Conservation (phyloP, 1,140 invertebrate species). For the Probaryconus sp. region DNA sequence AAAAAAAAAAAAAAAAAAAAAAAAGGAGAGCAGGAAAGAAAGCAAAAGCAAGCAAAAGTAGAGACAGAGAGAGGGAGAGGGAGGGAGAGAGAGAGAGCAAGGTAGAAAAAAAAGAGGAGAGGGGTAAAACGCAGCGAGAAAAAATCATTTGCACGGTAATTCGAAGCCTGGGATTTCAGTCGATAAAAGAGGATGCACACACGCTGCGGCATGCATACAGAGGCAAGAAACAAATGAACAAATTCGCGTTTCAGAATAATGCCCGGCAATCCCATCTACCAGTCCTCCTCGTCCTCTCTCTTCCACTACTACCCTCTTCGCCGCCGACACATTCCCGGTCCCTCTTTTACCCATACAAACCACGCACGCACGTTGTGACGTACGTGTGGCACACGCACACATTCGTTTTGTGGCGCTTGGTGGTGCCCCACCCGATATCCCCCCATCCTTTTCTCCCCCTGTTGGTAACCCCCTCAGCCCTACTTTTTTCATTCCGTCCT, state of each 20-base stretch:
- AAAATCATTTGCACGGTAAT: conserved; percentile 80
- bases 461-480: conserved; percentile 73
- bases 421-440: conserved; percentile 61
- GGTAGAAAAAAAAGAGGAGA: no score
- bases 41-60: conserved; percentile 64
- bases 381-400: conserved; percentile 45
- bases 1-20: no score
- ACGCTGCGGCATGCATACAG: conserved; percentile 75
- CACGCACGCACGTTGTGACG: conserved; percentile 62
- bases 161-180: conserved; percentile 79
- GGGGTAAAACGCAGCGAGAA: conserved; percentile 70
- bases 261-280: conserved; percentile 78
- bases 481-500: conserved; percentile 79
- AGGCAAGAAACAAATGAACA: conserved; percentile 79
- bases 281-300: conserved; percentile 58
- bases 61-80: conserved; percentile 44
- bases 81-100: conserved; percentile 58
- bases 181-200: conserved; percentile 78
- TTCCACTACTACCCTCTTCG: conserved; percentile 51
- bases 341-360: conserved; percentile 41
- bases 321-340: conserved; percentile 57
- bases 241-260: conserved; percentile 79
- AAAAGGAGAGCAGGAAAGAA: conserved; percentile 64
- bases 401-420: conserved; percentile 57
- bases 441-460: conserved; percentile 49